Evolutionary conservation across 2,888 invertebrate species (phyloP).

Genomic region (Octonoba sinensis): DNA sequence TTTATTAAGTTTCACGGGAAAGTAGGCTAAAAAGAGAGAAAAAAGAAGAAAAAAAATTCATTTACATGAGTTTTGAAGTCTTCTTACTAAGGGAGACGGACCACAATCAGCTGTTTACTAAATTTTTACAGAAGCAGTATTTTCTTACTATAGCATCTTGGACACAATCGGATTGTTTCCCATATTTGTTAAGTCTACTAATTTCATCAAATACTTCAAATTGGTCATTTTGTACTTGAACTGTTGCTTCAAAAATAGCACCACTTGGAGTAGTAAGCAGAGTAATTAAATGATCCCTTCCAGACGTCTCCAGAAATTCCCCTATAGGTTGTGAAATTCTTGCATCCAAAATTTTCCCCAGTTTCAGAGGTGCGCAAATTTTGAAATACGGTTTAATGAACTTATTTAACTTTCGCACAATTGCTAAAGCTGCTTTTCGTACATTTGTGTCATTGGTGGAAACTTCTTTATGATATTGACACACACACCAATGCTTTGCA

Average conservation of each 20-base stretch:
- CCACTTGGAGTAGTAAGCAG: constrained; percentile 78
- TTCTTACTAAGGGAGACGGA: too few relatives aligned
- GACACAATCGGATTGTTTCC: constrained; percentile 71
- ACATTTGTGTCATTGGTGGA: constrained; percentile 35
- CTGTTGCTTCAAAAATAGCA: constrained; percentile 84
- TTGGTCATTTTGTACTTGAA: constrained; percentile 72
- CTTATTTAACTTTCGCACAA: constrained; percentile 33
- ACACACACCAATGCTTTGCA: constrained; percentile 70
- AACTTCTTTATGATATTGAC: constrained; percentile 61
- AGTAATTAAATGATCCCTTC: constrained; percentile 77
- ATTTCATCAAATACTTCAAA: constrained; percentile 77
- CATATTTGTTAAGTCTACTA: constrained; percentile 71
- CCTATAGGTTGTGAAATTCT: constrained; percentile 72
- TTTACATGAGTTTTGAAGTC: too few relatives aligned
- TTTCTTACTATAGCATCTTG: constrained; percentile 68
- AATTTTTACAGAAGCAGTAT: constrained; percentile 70
- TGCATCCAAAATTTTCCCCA: constrained; percentile 79
- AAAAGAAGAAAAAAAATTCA: too few relatives aligned
- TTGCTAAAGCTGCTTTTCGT: constrained; percentile 32
- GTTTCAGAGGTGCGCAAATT: constrained; percentile 77
- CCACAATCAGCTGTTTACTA: background rate
- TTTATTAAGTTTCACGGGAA: too few relatives aligned
- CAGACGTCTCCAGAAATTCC: constrained; percentile 60
- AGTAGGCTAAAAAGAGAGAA: too few relatives aligned
- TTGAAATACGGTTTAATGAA: constrained; percentile 72